Evolutionary conservation across 2,888 invertebrate species (phyloP), one percentile per base, ranked within the genome.

Genomic region (Coenonympha glycerion): DNA sequence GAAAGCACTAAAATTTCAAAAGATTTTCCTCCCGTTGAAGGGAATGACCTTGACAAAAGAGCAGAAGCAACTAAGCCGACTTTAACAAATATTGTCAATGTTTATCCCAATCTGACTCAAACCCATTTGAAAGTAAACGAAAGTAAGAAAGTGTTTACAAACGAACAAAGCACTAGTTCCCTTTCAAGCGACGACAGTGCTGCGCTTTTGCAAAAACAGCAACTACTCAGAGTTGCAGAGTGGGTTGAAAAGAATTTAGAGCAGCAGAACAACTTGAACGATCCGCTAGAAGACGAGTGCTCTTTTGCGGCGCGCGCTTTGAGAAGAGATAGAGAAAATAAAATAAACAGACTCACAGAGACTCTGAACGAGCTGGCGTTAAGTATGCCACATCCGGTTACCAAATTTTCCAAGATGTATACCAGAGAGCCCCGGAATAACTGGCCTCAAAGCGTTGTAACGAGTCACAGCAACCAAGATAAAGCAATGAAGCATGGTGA

Each of bases 191-290:
- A 88, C 45, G 88, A 88, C 47, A 88, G 88, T 56, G 87, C 88
- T 26, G 89, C 90, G 1, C 62, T 90, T 57, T 61, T 91, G 49
- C 88, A 90, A 47, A 89, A 90, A 18, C 91, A 91, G 55, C 92
- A 92, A 55, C 66, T 92, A 56, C 89, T 90, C 15, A 84, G 92
- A 60, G 93, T 94, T 8, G 93, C 92, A 0, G 93, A 94, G 63
- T 93, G 93, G 93, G 92, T 94, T 15, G 91, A 92, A 69, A 90
- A 90, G 60, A 92, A 90, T 63, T 71, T 90, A 66, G 88, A 87
- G 52, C 87, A 84, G 53, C 87, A 86, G 53, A 87, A 84, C 46
- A 87, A 73, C 59, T 77, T 77, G 45, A 83, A 80, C 28, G 86
- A 86, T 59, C 84, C 80, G 1, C 56, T 83, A 18, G 86, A 85